These are phyloP conservation scores for Cataglyphis cursor DNA, from an alignment of 2,888 invertebrate genomes.

Conservation along the genomic window DNA sequence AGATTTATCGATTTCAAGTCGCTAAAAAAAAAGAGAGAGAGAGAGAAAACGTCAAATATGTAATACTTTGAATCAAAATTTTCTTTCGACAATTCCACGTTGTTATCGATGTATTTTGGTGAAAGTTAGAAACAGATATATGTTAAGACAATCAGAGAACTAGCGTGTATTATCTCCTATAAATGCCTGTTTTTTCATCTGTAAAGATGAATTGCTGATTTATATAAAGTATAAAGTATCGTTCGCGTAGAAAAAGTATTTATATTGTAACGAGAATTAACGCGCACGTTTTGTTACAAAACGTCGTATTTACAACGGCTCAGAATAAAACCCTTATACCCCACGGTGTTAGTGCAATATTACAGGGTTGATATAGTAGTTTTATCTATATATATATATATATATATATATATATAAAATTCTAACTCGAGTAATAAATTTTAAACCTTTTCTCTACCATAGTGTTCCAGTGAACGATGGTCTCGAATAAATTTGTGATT, in stretches of 20 bases:
- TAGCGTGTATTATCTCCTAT: constrained; percentile 43
- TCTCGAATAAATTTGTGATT: constrained; percentile 14
- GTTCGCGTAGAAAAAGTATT: neutral
- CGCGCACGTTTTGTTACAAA: neutral
- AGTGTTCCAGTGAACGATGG: constrained; percentile 17
- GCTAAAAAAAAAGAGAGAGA: neutral
- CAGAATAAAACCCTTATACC: neutral
- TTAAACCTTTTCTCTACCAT: constrained; percentile 27
- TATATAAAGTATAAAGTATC: neutral
- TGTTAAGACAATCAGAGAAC: constrained; percentile 67
- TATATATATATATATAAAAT: neutral
- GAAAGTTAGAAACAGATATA: constrained; percentile 8
- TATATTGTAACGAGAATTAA: constrained; percentile 5
- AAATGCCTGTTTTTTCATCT: constrained; percentile 21
- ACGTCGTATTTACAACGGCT: constrained; percentile 12
- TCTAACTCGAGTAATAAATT: constrained; percentile 7
- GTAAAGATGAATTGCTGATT: neutral
- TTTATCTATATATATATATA: constrained; percentile 12
- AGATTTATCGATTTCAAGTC: neutral
- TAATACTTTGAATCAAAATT: constrained; percentile 14
- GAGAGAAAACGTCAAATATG: neutral
- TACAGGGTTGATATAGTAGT: constrained; percentile 41
- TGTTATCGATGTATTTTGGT: neutral
- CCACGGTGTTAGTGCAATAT: constrained; percentile 15
- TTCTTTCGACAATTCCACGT: neutral